Evolutionary conservation across 2,888 invertebrate species (phyloP), one percentile per base, ranked within the genome.

Genomic region (Andrena minutula): DNA sequence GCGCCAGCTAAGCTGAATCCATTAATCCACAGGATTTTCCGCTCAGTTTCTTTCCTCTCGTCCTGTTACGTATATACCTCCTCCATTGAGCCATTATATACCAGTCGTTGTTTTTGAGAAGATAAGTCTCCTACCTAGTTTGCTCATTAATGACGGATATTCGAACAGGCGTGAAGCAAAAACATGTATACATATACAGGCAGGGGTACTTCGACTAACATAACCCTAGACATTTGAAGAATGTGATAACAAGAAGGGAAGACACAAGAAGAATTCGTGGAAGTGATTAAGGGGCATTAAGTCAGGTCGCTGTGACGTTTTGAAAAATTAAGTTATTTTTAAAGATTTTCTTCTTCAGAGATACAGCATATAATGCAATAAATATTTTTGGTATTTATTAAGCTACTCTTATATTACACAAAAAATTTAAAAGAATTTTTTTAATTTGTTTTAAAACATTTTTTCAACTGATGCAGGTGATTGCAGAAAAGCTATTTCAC

Each of bases 91-190:
- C 89, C 84, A 79, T 88, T 89, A 87, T 83, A 41, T 41, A 41
- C 10, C 83, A 81, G 75, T 85, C 85, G 75, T 70, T 69, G 61
- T 80, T 66, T 83, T 78, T 56, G 20, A 74, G 65, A 53, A 61
- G 69, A 72, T 61, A 35, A 23, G n/a, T 73, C 61, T 84, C 88
- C 75, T 85, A 81, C 88, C 75, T 85, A 81, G 81, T 78, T 79
- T 82, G 86, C 88, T 91, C 91, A 88, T 91, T 91, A 91, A 88
- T 79, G 83, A 79, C 72, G 79, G 77, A 76, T 84, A 84, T 68
- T 73, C 77, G 87, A 74, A 84, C 88, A 78, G 80, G 87, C 86
- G 86, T 86, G 84, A 89, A 86, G 88, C 87, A 90, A 91, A 91
- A 91, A 90, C 82, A 88, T 86, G 35, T 20, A 35, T 41, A 41